Conservation (phyloP, 2,888 invertebrate species). For the Myopa tessellatipennis region DNA sequence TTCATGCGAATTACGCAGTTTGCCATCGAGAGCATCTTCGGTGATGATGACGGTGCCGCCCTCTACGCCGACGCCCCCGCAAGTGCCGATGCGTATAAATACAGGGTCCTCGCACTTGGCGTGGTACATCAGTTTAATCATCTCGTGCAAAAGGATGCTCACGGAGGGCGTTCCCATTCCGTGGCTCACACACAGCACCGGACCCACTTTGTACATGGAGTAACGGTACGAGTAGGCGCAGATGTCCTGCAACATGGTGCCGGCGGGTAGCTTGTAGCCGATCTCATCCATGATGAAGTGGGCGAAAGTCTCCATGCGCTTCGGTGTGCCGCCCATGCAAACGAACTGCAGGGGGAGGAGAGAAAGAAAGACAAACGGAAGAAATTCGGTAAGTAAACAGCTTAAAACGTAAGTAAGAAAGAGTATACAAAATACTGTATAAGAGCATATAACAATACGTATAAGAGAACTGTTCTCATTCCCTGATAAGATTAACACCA, state of each 20-base stretch:
- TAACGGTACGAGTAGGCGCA: conserved; percentile 93
- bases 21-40: conserved; percentile 90
- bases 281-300: conserved; percentile 91
- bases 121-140: conserved; percentile 95
- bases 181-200: conserved; percentile 72
- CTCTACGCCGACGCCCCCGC: conserved; percentile 92
- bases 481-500: neutral
- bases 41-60: conserved; percentile 95
- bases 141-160: conserved; percentile 93
- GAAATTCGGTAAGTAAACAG: neutral
- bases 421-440: too few species aligned
- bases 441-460: neutral
- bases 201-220: conserved; percentile 87
- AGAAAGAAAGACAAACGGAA: neutral
- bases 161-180: conserved; percentile 99
- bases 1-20: conserved; percentile 83
- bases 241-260: conserved; percentile 88
- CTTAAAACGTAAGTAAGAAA: too few species aligned
- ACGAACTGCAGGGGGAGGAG: conserved; percentile 79
- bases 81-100: conserved; percentile 94
- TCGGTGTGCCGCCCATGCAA: conserved; percentile 96
- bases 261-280: conserved; percentile 88
- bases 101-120: conserved; percentile 88
- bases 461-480: neutral
- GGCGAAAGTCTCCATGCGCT: conserved; percentile 93